Evolutionary conservation across 2,888 invertebrate species (phyloP).

Genomic region (Cryptus armator): DNA sequence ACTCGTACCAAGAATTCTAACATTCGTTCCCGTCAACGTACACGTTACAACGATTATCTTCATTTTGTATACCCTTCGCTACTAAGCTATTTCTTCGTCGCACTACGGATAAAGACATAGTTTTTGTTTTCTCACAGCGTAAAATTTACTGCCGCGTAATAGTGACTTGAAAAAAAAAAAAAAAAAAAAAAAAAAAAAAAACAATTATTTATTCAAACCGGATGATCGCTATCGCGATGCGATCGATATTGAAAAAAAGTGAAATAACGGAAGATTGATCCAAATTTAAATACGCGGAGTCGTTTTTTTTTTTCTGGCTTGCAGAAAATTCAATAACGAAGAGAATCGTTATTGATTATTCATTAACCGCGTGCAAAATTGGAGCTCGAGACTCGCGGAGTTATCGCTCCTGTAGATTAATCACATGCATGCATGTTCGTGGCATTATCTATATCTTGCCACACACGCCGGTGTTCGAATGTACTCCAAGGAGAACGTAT

Average conservation of each 20-base stretch:
- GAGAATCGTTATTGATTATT: no score
- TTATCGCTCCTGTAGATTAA: no score
- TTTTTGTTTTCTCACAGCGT: conserved; percentile 14
- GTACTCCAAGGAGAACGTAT: background rate
- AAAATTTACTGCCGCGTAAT: background rate
- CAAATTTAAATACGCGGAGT: no score
- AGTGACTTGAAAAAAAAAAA: background rate
- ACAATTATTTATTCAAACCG: no score
- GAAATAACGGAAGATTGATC: no score
- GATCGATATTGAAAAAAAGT: no score
- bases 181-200: no score
- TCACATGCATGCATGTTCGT: background rate
- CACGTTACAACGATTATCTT: conserved; percentile 51
- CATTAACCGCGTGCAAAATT: no score
- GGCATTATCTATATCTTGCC: background rate
- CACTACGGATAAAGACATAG: conserved; percentile 22
- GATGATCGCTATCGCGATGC: no score
- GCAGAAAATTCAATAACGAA: no score
- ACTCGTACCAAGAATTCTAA: conserved; percentile 50
- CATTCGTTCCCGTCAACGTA: conserved; percentile 23
- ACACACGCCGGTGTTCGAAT: background rate
- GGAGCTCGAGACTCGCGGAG: no score
- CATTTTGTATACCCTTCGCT: conserved; percentile 24
- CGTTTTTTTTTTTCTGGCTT: no score
- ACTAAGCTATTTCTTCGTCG: background rate